Conservation (phyloP, 2,888 invertebrate genomes). For the Norana najaformis region DNA sequence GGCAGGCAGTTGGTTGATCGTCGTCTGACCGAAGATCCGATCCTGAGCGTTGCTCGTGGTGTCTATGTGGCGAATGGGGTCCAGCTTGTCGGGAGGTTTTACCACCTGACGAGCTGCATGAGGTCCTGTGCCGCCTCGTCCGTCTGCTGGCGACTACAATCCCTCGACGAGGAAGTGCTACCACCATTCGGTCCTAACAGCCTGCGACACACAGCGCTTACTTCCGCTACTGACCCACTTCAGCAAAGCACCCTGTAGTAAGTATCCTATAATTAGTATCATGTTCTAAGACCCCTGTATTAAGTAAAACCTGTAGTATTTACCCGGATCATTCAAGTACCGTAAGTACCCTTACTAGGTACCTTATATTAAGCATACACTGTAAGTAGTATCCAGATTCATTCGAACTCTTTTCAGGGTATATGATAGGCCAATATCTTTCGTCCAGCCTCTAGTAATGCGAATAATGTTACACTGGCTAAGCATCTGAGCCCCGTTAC, state of each 20-base stretch:
- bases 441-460: too few species aligned
- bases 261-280: neutral
- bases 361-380: too few species aligned
- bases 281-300: too few species aligned
- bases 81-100: neutral
- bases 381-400: too few species aligned
- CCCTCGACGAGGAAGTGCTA: neutral
- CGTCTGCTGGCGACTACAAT: neutral
- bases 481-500: too few species aligned
- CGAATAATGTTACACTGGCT: too few species aligned
- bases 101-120: neutral
- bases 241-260: conserved; percentile 18
- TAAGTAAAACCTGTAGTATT: too few species aligned
- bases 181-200: neutral
- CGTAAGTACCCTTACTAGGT: too few species aligned
- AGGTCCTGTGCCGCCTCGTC: neutral
- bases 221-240: neutral
- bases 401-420: too few species aligned
- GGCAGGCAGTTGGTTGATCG: too few species aligned
- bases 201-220: neutral
- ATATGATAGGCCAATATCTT: too few species aligned
- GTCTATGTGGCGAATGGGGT: neutral
- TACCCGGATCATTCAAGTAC: too few species aligned
- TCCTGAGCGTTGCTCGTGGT: conserved; percentile 6
- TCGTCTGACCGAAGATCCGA: neutral